Evolutionary conservation across 2,113 vertebrate genomes (phyloP), one percentile per base, ranked within the genome.

Genomic region (Balaenoptera acutorostrata): DNA sequence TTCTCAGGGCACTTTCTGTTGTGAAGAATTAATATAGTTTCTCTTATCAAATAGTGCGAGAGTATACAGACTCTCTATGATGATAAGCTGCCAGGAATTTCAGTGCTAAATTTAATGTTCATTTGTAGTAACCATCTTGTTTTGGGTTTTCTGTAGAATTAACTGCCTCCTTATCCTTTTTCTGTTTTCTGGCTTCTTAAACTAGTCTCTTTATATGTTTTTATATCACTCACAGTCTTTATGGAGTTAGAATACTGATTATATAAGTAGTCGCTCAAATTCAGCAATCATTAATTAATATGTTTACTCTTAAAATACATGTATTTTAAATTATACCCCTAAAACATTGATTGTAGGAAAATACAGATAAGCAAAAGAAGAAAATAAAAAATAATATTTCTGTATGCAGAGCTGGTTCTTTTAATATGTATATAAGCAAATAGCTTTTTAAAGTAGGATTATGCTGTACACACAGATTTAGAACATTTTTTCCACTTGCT

Each of bases 171-270:
- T 90, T 86, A 17, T 46, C 17, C n/a, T 9, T 86, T 92, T 81
- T 57, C 72, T 85, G 25, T 85, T 85, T 89, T 96, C 31, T 44
- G 41, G 87, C 44, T 87, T 75, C 80, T 90, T 87, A 59, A 96
- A 69, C 12, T 77, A 63, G 29, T 64, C 20, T 75, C 15, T 55
- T 95, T 72, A 57, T 18, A 29, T 82, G 3, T 55, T 81, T 85
- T 61, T 89, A 55, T 41, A 6, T 82, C 21, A 55, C 6, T 85
- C 17, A 59, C 6, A 63, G 41, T 86, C 18, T 72, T 71, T 81
- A 75, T 29, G 41, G 27, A 83, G 8, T 68, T 88, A 88, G 41
- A 86, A 81, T 86, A 44, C 39, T 59, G 66, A 57, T 95, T 87
- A 77, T 85, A 33, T 95, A 88, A 69, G 11, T 88, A 81, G 66